A percentile compares a stretch with the other conserved stretches of the same genome.
Evolutionary conservation across 2,797 vertebrate genomes (phyloP).

Genomic region (Parauchenoglanis ngamensis): DNA sequence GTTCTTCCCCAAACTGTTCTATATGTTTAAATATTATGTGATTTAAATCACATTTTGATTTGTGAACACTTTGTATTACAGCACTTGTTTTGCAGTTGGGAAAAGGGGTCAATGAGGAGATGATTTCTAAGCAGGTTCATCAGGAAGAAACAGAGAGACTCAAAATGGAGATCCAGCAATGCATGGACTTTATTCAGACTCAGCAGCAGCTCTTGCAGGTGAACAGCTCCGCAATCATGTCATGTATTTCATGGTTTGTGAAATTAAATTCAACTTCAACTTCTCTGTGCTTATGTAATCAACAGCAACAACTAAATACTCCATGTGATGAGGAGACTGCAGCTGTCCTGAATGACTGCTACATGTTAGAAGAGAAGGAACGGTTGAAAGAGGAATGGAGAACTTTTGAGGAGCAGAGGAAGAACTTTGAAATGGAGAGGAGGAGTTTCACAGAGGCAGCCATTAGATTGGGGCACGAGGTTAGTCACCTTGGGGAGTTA

Average conservation of each 20-base stretch:
- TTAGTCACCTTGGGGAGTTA: conserved; percentile 58
- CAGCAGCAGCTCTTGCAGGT: conserved; percentile 95
- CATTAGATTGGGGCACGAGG: conserved; percentile 93
- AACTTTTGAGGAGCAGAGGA: conserved; percentile 87
- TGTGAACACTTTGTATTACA: conserved; percentile 59
- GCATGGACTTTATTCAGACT: conserved; percentile 91
- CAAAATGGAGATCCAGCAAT: conserved; percentile 88
- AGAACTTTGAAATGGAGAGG: conserved; percentile 91
- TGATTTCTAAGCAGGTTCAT: conserved; percentile 81
- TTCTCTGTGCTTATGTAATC: background rate
- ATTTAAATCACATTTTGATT: conserved; percentile 14
- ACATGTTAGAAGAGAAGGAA: conserved; percentile 88
- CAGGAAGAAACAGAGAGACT: conserved; percentile 87
- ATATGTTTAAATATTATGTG: background rate
- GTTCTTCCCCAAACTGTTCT: background rate
- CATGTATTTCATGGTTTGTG: background rate
- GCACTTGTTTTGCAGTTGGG: conserved; percentile 78
- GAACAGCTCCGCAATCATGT: conserved; percentile 19
- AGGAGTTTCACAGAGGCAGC: conserved; percentile 94
- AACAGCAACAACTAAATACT: conserved; percentile 87
- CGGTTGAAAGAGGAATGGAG: conserved; percentile 90
- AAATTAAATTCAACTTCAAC: background rate
- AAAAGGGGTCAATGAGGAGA: conserved; percentile 69
- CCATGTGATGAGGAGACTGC: conserved; percentile 86
- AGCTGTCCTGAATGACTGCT: conserved; percentile 82